Evolutionary conservation across 2,113 vertebrate species (phyloP).

Genomic region (Mormyrus lacerda): DNA sequence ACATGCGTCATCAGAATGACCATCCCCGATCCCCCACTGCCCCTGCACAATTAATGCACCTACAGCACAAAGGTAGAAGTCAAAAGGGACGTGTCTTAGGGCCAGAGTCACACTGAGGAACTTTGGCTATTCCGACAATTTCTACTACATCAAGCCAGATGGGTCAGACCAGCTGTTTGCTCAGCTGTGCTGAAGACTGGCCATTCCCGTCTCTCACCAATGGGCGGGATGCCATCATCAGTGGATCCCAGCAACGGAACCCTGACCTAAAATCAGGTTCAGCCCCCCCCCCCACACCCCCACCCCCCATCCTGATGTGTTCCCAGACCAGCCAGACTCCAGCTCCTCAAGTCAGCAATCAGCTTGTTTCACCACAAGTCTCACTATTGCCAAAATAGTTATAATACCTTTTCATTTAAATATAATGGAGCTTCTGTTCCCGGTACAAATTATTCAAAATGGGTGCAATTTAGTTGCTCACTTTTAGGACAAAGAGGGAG

Average conservation of each 20-base stretch:
- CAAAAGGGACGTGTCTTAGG: conserved; percentile 28
- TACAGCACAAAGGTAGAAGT: background rate
- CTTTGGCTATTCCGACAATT: conserved; percentile 46
- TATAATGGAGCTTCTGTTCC: background rate
- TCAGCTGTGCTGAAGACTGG: conserved; percentile 50
- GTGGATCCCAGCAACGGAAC: background rate
- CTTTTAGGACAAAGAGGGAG: background rate
- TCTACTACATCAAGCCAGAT: conserved; percentile 52
- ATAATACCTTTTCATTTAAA: background rate
- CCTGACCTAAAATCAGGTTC: background rate
- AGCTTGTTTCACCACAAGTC: background rate
- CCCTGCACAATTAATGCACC: background rate
- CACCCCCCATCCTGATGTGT: background rate
- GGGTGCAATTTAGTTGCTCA: background rate
- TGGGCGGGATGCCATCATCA: background rate
- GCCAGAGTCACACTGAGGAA: conserved; percentile 9
- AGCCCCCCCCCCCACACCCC: background rate
- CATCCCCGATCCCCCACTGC: background rate
- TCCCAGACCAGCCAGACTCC: background rate
- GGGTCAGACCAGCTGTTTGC: conserved; percentile 57
- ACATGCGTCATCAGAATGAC: background rate
- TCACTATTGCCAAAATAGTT: background rate
- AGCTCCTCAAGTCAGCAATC: background rate
- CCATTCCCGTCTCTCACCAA: background rate
- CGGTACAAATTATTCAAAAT: background rate